Evolutionary conservation across 2,888 invertebrate genomes (phyloP).

Genomic region (Sisyra terminalis): DNA sequence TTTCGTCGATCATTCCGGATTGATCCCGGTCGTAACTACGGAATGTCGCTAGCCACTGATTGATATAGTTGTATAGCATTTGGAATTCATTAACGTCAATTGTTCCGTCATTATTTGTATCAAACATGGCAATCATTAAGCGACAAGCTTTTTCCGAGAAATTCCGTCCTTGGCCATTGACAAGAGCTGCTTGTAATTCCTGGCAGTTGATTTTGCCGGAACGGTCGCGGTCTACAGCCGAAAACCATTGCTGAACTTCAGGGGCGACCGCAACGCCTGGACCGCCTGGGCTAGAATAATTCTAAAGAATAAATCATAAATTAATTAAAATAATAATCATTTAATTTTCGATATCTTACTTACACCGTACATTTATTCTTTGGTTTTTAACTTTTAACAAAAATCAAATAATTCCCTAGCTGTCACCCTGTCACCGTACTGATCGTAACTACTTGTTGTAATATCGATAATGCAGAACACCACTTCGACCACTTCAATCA

Average conservation of each 20-base stretch:
- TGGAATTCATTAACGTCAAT: constrained; percentile 75
- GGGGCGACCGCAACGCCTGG: constrained; percentile 41
- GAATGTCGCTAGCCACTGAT: constrained; percentile 77
- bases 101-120: constrained; percentile 66
- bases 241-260: constrained; percentile 72
- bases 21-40: constrained; percentile 72
- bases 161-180: constrained; percentile 70
- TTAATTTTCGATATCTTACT: not conserved
- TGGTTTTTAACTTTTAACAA: no score
- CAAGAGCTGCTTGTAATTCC: constrained; percentile 65
- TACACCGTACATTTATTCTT: no score
- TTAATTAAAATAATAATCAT: not conserved
- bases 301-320: not conserved
- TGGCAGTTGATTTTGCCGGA: constrained; percentile 64
- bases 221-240: constrained; percentile 63
- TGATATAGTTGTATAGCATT: constrained; percentile 71
- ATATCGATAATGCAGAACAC: no score
- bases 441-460: no score
- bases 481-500: no score
- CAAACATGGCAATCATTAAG: constrained; percentile 86
- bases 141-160: constrained; percentile 72
- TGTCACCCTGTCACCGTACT: no score
- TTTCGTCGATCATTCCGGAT: constrained; percentile 69
- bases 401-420: no score
- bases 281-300: constrained; percentile 5